Conservation (phyloP, 2,888 invertebrate genomes). For the Stenodera caucasica region DNA sequence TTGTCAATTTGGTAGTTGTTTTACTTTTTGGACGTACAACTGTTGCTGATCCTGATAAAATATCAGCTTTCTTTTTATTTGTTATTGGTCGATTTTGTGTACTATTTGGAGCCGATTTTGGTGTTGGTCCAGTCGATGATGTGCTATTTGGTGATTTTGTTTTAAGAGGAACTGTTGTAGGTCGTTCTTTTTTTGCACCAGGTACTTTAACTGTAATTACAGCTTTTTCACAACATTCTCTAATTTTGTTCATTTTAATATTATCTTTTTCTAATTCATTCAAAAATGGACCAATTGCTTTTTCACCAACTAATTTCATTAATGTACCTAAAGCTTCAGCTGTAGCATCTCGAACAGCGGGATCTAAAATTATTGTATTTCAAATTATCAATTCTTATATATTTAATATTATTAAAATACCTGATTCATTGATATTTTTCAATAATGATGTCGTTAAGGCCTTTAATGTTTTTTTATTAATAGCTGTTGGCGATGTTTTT, state of each 20-base stretch:
- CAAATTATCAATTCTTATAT: not conserved
- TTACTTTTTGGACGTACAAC: constrained; percentile 43
- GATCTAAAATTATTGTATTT: constrained; percentile 62
- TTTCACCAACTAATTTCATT: constrained; percentile 92
- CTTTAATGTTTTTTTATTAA: constrained; percentile 91
- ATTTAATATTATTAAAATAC: constrained; percentile 52
- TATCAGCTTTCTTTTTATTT: constrained; percentile 37
- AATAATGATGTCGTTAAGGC: constrained; percentile 74
- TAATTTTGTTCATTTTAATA: constrained; percentile 90
- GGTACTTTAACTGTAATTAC: constrained; percentile 77
- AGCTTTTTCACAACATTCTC: constrained; percentile 92
- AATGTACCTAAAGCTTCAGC: constrained; percentile 93
- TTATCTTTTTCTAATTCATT: constrained; percentile 88
- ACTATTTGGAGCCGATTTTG: constrained; percentile 15
- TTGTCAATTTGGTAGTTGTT: constrained; percentile 29
- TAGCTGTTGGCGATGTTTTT: constrained; percentile 74
- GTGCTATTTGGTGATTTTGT: constrained; percentile 21
- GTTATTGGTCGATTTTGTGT: constrained; percentile 11
- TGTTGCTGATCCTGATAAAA: constrained; percentile 42
- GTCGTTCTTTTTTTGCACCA: constrained; percentile 65
- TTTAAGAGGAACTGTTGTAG: constrained; percentile 59
- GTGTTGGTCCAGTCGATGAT: constrained; percentile 8
- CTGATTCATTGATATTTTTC: constrained; percentile 77
- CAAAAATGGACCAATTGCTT: constrained; percentile 81
- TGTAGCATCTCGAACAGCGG: constrained; percentile 87